Percentiles rank a stretch among this genome's conserved stretches.
Evolutionary conservation across 2,888 invertebrate genomes (phyloP).

Genomic region (Dasypogon diadema): DNA sequence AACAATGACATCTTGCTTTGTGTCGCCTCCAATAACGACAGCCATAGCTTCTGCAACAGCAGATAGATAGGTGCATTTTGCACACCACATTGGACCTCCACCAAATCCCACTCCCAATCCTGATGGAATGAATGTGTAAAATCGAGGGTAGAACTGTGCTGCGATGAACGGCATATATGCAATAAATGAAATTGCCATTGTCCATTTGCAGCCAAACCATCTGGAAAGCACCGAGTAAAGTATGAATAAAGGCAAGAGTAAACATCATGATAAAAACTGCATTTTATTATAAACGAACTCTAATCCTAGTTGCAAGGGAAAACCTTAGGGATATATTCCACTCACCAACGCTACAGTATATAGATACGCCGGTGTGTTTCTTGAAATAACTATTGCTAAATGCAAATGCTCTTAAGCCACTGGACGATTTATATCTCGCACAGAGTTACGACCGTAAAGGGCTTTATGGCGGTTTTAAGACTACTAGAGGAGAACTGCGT

Average conservation of each 20-base stretch:
- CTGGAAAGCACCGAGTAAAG: conserved; percentile 68
- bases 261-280: conserved; percentile 19
- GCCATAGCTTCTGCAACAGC: conserved; percentile 85
- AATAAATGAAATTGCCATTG: conserved; percentile 85
- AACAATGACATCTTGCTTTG: conserved; percentile 81
- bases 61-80: conserved; percentile 94
- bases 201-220: conserved; percentile 92
- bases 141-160: conserved; percentile 89
- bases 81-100: conserved; percentile 95
- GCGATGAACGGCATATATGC: conserved; percentile 93
- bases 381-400: background rate
- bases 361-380: too few species aligned
- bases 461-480: too few species aligned
- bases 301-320: too few species aligned
- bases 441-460: too few species aligned
- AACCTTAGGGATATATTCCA: too few species aligned
- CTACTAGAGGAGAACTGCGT: too few species aligned
- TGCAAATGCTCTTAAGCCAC: conserved; percentile 7
- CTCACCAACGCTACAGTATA: too few species aligned
- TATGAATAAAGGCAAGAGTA: background rate
- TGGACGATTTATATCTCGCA: background rate
- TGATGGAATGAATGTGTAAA: conserved; percentile 86
- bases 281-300: conserved; percentile 15
- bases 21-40: conserved; percentile 73
- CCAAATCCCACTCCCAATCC: conserved; percentile 87